A percentile compares a stretch with the other conserved stretches of the same genome.
phyloP scores from a whole-genome alignment of 1,140 invertebrate genomes.

The Cylas formicarius region DNA sequence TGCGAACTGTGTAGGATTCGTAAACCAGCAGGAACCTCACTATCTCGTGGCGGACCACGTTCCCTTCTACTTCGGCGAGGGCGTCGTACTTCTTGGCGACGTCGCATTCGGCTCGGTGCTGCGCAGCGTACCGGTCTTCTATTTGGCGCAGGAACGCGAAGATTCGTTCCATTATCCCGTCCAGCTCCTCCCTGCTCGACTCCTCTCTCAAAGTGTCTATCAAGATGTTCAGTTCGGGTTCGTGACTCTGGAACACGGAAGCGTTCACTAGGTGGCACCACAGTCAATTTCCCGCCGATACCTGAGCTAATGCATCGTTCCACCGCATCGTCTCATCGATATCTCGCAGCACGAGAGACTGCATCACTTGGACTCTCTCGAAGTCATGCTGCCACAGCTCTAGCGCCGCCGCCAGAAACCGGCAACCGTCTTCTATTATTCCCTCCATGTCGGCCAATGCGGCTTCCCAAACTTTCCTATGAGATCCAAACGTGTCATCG shows the following conservation, averaged over 20 bases:
- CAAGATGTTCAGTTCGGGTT: slow-evolving; percentile 19
- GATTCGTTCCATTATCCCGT: slow-evolving; percentile 14
- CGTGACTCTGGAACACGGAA: slow-evolving; percentile 6
- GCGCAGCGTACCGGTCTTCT: slow-evolving; percentile 16
- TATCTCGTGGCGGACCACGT: slow-evolving; percentile 22
- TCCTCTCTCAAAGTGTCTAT: slow-evolving; percentile 24
- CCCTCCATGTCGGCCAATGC: slow-evolving; percentile 13
- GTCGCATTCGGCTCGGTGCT: slow-evolving; percentile 15
- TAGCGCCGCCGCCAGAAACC: slow-evolving; percentile 11
- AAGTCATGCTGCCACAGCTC: slow-evolving; percentile 25
- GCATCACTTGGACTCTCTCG: slow-evolving; percentile 13
- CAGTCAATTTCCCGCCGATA: background rate
- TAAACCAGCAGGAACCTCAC: slow-evolving; percentile 21
- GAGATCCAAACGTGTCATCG: background rate
- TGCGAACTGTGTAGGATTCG: slow-evolving; percentile 19
- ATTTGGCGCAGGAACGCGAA: slow-evolving; percentile 11
- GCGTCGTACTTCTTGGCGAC: slow-evolving; percentile 19
- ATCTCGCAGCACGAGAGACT: slow-evolving; percentile 18
- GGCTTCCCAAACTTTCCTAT: slow-evolving; percentile 15
- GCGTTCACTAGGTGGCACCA: background rate
- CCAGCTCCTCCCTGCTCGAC: slow-evolving; percentile 12
- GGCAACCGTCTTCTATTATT: slow-evolving; percentile 18
- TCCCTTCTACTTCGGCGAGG: slow-evolving; percentile 13
- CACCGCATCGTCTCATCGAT: slow-evolving; percentile 13
- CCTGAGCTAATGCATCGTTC: slow-evolving; percentile 9